Conservation (phyloP, 2,113 vertebrate genomes). For the Columbina picui region DNA sequence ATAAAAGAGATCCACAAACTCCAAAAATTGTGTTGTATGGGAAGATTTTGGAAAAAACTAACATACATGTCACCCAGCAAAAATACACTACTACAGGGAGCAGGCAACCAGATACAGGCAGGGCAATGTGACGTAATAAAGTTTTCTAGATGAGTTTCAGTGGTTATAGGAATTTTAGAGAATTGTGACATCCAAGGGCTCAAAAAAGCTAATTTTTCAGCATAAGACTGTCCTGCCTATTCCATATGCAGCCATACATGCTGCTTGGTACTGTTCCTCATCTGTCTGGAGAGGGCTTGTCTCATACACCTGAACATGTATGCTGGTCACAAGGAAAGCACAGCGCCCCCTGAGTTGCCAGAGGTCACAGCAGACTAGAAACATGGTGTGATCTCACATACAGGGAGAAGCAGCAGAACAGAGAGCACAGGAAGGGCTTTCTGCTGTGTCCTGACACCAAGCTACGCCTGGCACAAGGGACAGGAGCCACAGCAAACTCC, state of each 20-base stretch:
- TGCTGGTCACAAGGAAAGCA: not conserved
- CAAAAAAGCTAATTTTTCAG: not conserved
- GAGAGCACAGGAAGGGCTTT: not conserved
- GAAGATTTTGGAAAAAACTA: not conserved
- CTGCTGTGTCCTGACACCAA: not conserved
- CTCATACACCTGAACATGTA: accelerated
- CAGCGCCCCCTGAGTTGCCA: not conserved
- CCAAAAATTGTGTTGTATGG: not conserved
- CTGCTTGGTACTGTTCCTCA: not conserved
- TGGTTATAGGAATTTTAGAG: not conserved
- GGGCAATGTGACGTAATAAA: no score
- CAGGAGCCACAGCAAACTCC: not conserved
- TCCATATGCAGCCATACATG: not conserved
- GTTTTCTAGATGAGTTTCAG: not conserved
- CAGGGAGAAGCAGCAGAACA: not conserved
- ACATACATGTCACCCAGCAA: not conserved
- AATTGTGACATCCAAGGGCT: not conserved
- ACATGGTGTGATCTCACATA: not conserved
- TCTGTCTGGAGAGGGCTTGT: not conserved
- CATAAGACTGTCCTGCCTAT: not conserved
- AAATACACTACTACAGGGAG: not conserved
- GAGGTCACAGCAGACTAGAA: not conserved
- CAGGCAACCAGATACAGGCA: not conserved
- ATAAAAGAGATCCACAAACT: not conserved
- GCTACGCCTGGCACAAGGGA: not conserved